Base-by-base conservation (phyloP, 2,113 vertebrate genomes). In the Polypterus senegalus region DNA sequence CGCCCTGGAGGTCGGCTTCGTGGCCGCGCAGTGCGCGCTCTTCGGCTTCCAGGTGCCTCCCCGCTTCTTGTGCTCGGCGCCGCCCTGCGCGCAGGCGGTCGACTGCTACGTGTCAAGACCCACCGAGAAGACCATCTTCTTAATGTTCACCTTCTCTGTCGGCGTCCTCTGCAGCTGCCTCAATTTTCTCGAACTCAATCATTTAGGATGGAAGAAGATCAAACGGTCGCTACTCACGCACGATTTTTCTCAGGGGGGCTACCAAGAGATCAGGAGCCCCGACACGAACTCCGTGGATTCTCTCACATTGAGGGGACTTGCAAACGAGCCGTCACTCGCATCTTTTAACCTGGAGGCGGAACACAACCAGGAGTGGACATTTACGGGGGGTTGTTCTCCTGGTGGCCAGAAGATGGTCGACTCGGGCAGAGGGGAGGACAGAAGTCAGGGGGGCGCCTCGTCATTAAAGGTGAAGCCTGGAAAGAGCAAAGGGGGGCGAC, bases 161-260 rank as follows among this genome's bases (percentile, higher is more conserved):
- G 80, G 85, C 0, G 48, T 83, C 52, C 82, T 88, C 69, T 88
- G 86, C 62, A 77, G 87, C 58, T 59, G 83, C 45, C 76, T 88
- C 46, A 88, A 85, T 69, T 61, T 88, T 66, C 69, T 87, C 2
- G 86, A 88, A 70, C 81, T 88, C 54, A 85, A 84, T 66, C 83
- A 88, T 62, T 68, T 87, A 60, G 84, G 80, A 66, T 87, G 86
- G 83, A 88, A 88, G 68, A 87, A 81, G 75, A 79, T 87, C 66
- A 73, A 67, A 1, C 67, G 53, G 5, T 77, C 54, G 0, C 56
- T 73, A 52, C 65, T 3, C 57, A 58, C 67, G 7, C 73, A 49
- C 59, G 71, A 79, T 49, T 51, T 49, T 11, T 62, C 73, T 11
- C 75, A 68, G 70, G 58, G 54, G 2, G 70, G 66, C 0, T 82